A percentile compares a stretch with the other conserved stretches of the same genome.
Evolutionary conservation across 2,113 vertebrate genomes (phyloP).

Genomic region (Caloenas nicobarica): DNA sequence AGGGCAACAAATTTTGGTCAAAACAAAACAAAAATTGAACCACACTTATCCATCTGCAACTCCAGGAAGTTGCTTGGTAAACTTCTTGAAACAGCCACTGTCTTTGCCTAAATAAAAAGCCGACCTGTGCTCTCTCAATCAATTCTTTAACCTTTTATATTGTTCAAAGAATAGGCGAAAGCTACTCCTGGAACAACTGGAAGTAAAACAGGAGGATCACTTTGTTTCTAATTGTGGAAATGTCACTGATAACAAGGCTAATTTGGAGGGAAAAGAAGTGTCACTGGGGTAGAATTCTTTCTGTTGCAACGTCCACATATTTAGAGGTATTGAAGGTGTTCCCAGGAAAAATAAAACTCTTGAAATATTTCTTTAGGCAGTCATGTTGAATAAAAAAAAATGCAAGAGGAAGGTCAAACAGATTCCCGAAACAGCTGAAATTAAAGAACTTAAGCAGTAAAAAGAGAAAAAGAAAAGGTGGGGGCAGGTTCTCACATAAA

Average conservation of each 20-base stretch:
- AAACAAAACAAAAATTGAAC: not conserved
- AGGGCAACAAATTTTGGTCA: not conserved
- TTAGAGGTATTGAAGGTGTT: not conserved
- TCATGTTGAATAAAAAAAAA: not conserved
- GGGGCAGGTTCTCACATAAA: not conserved
- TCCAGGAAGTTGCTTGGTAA: not conserved
- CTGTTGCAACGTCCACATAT: not conserved
- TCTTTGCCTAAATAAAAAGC: not conserved
- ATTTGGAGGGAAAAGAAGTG: not conserved
- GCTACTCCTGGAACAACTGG: not conserved
- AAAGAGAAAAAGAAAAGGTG: not conserved
- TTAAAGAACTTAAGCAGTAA: not conserved
- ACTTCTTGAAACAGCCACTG: not conserved
- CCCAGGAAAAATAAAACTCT: constrained; percentile 4
- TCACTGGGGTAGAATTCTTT: not conserved
- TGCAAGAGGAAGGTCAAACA: not conserved
- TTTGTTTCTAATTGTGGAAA: constrained; percentile 19
- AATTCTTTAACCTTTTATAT: not conserved
- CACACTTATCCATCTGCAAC: not conserved
- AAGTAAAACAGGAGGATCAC: not conserved
- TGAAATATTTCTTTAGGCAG: not conserved
- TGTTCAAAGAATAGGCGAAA: not conserved
- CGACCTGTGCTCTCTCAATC: not conserved
- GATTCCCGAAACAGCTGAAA: not conserved
- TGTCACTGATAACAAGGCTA: not conserved